Base-by-base conservation (phyloP, 2,888 invertebrate species). In the Anodontia alba region DNA sequence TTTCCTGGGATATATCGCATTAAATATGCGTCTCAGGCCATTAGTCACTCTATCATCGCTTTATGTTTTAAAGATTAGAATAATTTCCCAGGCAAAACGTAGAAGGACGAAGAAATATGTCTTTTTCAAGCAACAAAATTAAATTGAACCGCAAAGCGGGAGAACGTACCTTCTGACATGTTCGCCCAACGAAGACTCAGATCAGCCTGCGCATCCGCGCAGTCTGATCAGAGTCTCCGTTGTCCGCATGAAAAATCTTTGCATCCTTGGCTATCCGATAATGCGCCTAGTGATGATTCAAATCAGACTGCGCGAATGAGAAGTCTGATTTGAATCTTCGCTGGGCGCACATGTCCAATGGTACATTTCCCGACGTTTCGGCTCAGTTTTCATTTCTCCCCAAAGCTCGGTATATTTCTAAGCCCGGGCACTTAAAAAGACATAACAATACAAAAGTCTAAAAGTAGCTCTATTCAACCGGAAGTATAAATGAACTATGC, bases 41-140 rank as follows among this genome's bases (percentile, higher is more conserved):
- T 78, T 68, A 78, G 68, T 49, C 75, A 80, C 78, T 83, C 83
- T 73, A 83, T 83, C 29, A 42, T 23, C 10, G 78, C 80, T 83
- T 75, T 78, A 83, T 83, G 78, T 83, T 80, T 80, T 75, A 73
- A 46, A 78, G 80, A 80, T 83, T 83, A 76, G 78, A 80, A 83
- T 80, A 78, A 83, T 78, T 78, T 77, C 62, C 33, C 62, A 31
- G 36, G 57, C 38, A 38, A 8, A n/a, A n/a, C 29, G 1, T 33
- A 8, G 3, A 33, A 3, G 29, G 26, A 8, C 57, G 29, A 29
- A 29, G 29, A 57, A 57, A 57, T 29, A 12, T n/a, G 43, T 42
- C 42, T 43, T 46, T 67, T 69, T 57, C 17, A 20, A 36, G 46
- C 54, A 38, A 49, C 62, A 26, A 54, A 29, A 62, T 29, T 57